Evolutionary conservation across 2,797 vertebrate genomes (phyloP).

Genomic region (Staurois parvus): DNA sequence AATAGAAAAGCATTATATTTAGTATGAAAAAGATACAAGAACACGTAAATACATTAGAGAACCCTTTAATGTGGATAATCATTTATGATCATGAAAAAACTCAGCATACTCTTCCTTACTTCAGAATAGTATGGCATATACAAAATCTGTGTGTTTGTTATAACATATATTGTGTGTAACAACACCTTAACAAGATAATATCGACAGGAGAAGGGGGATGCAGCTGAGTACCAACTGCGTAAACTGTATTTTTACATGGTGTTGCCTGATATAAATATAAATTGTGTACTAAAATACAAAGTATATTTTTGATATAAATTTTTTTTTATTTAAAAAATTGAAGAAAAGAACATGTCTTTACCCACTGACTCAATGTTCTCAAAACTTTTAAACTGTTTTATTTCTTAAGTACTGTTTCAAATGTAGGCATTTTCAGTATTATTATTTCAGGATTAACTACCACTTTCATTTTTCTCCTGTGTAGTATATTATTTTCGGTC

Average conservation of each 20-base stretch:
- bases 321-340: too few relatives aligned
- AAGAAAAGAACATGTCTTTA: not conserved
- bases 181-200: not conserved
- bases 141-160: too few relatives aligned
- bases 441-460: slow-evolving; percentile 6
- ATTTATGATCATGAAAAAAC: too few relatives aligned
- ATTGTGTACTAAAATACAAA: not conserved
- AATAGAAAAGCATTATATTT: too few relatives aligned
- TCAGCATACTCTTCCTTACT: too few relatives aligned
- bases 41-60: too few relatives aligned
- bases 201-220: not conserved
- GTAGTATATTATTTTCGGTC: slow-evolving; percentile 4
- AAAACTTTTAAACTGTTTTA: not conserved
- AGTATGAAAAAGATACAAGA: too few relatives aligned
- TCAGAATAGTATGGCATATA: too few relatives aligned
- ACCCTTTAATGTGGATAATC: too few relatives aligned
- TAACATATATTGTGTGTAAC: not conserved
- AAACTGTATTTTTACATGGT: not conserved
- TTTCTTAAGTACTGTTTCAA: not conserved
- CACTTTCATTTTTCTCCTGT: slow-evolving; percentile 3
- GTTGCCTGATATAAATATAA: not conserved
- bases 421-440: not conserved
- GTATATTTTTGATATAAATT: too few relatives aligned
- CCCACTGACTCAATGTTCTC: not conserved
- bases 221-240: not conserved